Base-by-base conservation (phyloP, 2,113 vertebrate species). In the Gavialis gangeticus region DNA sequence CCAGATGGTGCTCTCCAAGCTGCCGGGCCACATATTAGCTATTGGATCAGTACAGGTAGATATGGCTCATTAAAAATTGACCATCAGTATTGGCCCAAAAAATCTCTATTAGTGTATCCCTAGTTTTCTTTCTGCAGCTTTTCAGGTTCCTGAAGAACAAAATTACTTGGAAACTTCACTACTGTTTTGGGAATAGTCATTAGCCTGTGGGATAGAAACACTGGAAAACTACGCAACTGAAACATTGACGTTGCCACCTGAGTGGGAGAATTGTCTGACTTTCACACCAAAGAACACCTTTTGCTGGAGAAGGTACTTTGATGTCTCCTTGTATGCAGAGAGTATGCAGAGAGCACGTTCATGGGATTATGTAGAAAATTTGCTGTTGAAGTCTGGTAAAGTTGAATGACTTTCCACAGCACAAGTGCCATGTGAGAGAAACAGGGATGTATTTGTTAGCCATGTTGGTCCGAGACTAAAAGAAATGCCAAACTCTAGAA, bases 301-400 rank as follows among this genome's bases (percentile, higher is more conserved):
- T 91, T 10, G 21, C 7, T 16, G 55, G 46, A 19, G 19, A 19
- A 25, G 12, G 3, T 15, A 10, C 57, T 60, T 27, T 5, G 8
- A 2, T 2, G 1, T 1, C 58, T 60, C 2, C 71, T 25, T 13
- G 34, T n/a, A n/a, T n/a, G n/a, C n/a, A n/a, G n/a, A n/a, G 58
- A 1, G 6, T 8, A 0, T 9, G 28, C 19, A 14, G 3, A 1
- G 1, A 34, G 21, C 55, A 0, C 0, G 6, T 2, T 56, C 24
- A 55, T 73, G 77, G 18, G 16, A 4, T 3, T 0, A 19, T 1
- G 0, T 3, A 1, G 30, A 73, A 46, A 19, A 24, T 22, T 34
- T 71, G 18, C 30, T 71, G 34, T 37, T 71, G 30, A 71, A 22
- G 5, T 11, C 21, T 46, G 69, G 30, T 73, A 73, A 34, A 13